phyloP scores from a whole-genome alignment of 1,140 invertebrate genomes.

The Patella vulgata region DNA sequence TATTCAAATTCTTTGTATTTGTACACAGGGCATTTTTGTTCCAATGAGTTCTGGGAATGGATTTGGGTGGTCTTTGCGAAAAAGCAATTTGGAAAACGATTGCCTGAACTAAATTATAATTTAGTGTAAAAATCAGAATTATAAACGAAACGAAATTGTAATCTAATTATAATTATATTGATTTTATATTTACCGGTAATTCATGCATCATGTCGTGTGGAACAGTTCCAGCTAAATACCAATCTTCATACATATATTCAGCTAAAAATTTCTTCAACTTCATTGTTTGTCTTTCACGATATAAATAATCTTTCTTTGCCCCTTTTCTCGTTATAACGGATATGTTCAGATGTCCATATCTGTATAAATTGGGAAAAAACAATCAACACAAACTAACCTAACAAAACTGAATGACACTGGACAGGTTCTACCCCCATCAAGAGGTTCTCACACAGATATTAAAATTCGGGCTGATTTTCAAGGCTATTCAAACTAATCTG shows the following conservation, averaged over 20 bases:
- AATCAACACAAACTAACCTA: not conserved
- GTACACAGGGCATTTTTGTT: too few relatives aligned
- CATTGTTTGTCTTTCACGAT: conserved; percentile 38
- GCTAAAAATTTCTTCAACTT: conserved; percentile 60
- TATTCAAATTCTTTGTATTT: too few relatives aligned
- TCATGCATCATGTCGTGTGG: conserved; percentile 59
- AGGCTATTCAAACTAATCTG: too few relatives aligned
- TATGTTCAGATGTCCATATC: conserved; percentile 57
- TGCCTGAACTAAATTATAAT: too few relatives aligned
- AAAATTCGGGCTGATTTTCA: not conserved
- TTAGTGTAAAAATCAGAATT: too few relatives aligned
- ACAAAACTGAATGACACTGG: not conserved
- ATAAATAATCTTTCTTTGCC: conserved; percentile 18
- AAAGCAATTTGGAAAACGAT: too few relatives aligned
- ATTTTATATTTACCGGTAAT: conserved; percentile 57
- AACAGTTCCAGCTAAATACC: conserved; percentile 59
- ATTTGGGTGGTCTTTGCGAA: too few relatives aligned
- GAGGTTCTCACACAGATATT: not conserved
- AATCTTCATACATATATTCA: conserved; percentile 63
- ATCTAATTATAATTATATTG: too few relatives aligned
- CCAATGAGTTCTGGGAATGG: too few relatives aligned
- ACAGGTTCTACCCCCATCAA: not conserved
- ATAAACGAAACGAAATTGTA: too few relatives aligned
- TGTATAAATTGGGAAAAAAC: too few relatives aligned
- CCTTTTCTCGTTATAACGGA: conserved; percentile 50